Base-by-base conservation (phyloP, 2,797 vertebrate species). In the Hydrolagus colliei region DNA sequence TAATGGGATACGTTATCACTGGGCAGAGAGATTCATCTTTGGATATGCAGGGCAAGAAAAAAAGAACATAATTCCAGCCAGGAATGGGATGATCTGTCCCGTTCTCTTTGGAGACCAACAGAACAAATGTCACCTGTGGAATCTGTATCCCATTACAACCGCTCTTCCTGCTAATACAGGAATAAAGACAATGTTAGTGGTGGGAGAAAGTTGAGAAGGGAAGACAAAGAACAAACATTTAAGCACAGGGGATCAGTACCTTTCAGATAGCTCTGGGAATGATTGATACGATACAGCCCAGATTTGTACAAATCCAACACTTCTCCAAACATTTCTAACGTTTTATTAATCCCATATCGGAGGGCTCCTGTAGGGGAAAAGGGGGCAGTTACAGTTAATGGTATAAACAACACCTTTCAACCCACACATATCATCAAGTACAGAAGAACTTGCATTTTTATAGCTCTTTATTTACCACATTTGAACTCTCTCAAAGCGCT, bases 271-370 rank as follows among this genome's bases (percentile, higher is more conserved):
- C 93, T 93, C 88, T 91, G 87, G 86, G 92, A 89, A 87, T 93
- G 73, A 88, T 93, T 94, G 88, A 95, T 94, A 87, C 95, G 93
- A 91, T 97, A 95, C 88, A 95, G 91, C 87, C 96, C 96, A 89
- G 96, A 96, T 90, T 94, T 95, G 93, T 97, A 98, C 68, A 95
- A 90, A 89, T 92, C 91, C 88, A 97, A 94, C 91, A 97, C 91
- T 71, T 94, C 93, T 92, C 97, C 95, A 93, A 98, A 97, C 89
- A 94, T 93, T 86, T 90, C 88, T 88, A 96, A 88, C 0, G 95
- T 97, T 91, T 96, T 92, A 89, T 96, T 96, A 90, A 95, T 93
- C 90, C 94, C 93, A 0, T 94, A 92, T 86, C 87, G 95, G 90
- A 98, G 93, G 88, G 97, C 95, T 86, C 95, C 96, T 97, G 88